Base-by-base conservation (phyloP, 2,888 invertebrate species). In the Pandemis heparana region DNA sequence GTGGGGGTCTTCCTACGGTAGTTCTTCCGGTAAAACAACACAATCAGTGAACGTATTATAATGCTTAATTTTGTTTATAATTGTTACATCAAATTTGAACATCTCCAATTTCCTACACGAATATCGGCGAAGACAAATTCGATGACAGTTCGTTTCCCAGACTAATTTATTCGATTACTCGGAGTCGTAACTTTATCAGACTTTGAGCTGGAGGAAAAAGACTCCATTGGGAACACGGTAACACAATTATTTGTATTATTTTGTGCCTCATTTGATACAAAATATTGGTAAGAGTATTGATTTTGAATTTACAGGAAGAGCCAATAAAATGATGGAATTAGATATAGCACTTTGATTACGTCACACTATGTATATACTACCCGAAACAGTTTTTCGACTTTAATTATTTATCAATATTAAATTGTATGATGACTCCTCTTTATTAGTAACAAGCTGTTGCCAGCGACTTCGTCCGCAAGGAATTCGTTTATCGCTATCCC, bases 91-190 rank as follows among this genome's bases (percentile, higher is more conserved):
- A 32, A 32, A 2, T 23, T 56, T 12, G 63, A 32, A 41, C 39
- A 5, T 14, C 32, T 32, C 18, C 51, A 62, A 72, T 67, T 72
- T 53, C 66, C 10, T 14, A 60, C n/a, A 16, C 51, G 43, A 61
- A 71, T 32, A 71, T 67, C 71, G 43, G 70, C 18, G 59, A 59
- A 63, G 73, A 64, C 68, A 64, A 66, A 69, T 73, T 69, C 63
- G 53, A 43, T 41, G 23, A 48, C 62, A 65, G 63, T 53, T 63
- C 68, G 23, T 69, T 64, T 69, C 73, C 63, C 48, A 2, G 5
- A n/a, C 18, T 73, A 69, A 73, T 73, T 69, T 56, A 69, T 59
- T 69, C 48, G 48, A 69, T 73, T 69, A 68, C 5, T 14, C 10
- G 41, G 43, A 62, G 38, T 23, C 56, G 66, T 41, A 67, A 56